These are phyloP conservation scores for Piezodorus guildinii DNA, from an alignment of 1,140 invertebrate species.

Conservation along the genomic window DNA sequence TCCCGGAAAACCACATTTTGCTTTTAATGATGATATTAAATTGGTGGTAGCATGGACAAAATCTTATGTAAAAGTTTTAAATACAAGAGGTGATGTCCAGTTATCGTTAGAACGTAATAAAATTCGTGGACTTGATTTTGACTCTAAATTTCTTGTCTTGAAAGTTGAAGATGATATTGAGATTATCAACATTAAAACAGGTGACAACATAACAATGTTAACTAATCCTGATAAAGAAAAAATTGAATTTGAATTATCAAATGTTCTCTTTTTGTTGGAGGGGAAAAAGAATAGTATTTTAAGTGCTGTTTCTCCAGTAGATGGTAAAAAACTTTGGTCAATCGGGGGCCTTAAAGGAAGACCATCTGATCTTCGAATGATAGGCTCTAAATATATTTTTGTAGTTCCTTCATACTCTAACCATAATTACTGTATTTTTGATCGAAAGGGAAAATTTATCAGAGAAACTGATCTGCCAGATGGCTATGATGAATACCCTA, in stretches of 20 bases:
- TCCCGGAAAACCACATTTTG: slow-evolving; percentile 6
- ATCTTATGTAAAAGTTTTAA: neutral
- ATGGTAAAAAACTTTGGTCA: slow-evolving; percentile 2
- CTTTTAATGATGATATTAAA: neutral
- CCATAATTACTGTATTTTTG: neutral
- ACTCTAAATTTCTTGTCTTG: neutral
- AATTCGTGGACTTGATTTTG: neutral
- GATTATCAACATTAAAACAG: slow-evolving; percentile 1
- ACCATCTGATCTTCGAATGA: neutral
- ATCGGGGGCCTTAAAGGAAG: neutral
- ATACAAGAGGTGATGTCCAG: neutral
- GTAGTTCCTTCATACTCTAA: neutral
- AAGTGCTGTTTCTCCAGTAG: neutral
- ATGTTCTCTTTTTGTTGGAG: neutral
- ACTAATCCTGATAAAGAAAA: neutral
- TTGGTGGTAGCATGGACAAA: slow-evolving; percentile 5
- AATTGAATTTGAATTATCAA: slow-evolving; percentile 1
- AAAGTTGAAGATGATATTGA: slow-evolving; percentile 1
- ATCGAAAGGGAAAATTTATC: neutral
- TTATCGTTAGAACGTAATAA: neutral
- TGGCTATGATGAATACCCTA: neutral
- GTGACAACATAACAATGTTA: neutral
- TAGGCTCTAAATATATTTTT: slow-evolving; percentile 8
- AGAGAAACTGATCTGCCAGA: neutral
- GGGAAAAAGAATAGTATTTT: neutral